phyloP scores from a whole-genome alignment of 2,888 invertebrate genomes.

The Andrena bucephala region DNA sequence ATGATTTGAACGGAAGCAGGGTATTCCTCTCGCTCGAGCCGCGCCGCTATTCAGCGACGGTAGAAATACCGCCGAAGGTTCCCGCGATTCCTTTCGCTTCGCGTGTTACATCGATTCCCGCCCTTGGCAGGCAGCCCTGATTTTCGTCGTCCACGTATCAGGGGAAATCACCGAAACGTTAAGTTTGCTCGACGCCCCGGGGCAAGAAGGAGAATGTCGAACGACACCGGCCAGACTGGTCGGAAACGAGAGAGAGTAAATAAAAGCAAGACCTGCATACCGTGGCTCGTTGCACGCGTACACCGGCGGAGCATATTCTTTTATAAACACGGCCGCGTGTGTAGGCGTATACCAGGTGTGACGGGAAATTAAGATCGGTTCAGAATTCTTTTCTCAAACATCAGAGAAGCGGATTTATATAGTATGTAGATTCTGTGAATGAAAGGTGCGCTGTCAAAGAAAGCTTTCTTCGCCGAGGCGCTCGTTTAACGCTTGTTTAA shows the following conservation, averaged over 20 bases:
- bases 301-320: slow-evolving; percentile 25
- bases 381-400: not conserved
- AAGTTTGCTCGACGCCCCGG: slow-evolving; percentile 49
- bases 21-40: too few species aligned
- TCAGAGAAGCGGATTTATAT: too few species aligned
- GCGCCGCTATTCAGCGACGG: too few species aligned
- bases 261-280: slow-evolving; percentile 68
- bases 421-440: not conserved
- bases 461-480: too few species aligned
- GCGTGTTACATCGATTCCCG: slow-evolving; percentile 1
- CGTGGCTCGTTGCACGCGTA: slow-evolving; percentile 42
- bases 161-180: slow-evolving; percentile 56
- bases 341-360: slow-evolving; percentile 1
- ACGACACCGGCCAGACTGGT: slow-evolving; percentile 65
- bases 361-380: not conserved
- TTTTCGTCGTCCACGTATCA: slow-evolving; percentile 29
- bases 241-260: slow-evolving; percentile 65
- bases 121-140: not conserved
- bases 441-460: not conserved
- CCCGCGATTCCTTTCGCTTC: not conserved
- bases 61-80: not conserved
- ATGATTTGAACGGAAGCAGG: too few species aligned
- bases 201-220: slow-evolving; percentile 55
- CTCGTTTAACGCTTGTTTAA: too few species aligned
- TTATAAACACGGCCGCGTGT: slow-evolving; percentile 33